Conservation (phyloP, 1,140 invertebrate species). For the Lepidurus packardi region DNA sequence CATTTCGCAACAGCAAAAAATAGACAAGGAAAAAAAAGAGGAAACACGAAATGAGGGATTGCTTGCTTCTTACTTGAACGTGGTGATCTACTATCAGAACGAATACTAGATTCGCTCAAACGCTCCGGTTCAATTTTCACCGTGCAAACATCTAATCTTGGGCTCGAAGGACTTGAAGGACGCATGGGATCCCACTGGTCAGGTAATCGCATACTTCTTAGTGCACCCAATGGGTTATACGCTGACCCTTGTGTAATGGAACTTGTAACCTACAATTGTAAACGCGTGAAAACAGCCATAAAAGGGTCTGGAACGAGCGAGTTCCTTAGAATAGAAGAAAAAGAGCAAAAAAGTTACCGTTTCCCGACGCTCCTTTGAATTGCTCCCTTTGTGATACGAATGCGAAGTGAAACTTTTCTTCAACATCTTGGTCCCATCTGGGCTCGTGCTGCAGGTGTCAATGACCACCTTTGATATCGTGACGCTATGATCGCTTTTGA, state of each 20-base stretch:
- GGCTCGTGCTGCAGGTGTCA: slow-evolving; percentile 20
- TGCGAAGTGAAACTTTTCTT: slow-evolving; percentile 22
- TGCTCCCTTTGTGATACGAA: background rate
- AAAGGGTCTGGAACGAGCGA: background rate
- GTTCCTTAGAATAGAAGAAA: background rate
- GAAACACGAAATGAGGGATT: too few species aligned
- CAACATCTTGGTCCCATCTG: slow-evolving; percentile 18
- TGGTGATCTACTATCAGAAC: background rate
- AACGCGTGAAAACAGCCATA: background rate
- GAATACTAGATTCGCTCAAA: background rate
- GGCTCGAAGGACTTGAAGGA: background rate
- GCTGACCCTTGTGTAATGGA: background rate
- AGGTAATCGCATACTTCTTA: slow-evolving; percentile 9
- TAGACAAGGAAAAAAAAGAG: too few species aligned
- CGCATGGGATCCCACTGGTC: background rate
- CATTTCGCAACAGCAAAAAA: too few species aligned
- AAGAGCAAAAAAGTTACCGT: background rate
- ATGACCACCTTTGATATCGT: slow-evolving; percentile 18
- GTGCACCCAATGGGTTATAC: background rate
- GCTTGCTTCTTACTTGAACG: background rate
- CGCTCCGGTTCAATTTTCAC: background rate
- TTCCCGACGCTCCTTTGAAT: background rate
- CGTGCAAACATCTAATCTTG: background rate
- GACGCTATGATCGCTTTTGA: slow-evolving; percentile 18
- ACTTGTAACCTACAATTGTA: background rate